Base-by-base conservation (phyloP, 2,888 invertebrate species). In the Clivina fossor region DNA sequence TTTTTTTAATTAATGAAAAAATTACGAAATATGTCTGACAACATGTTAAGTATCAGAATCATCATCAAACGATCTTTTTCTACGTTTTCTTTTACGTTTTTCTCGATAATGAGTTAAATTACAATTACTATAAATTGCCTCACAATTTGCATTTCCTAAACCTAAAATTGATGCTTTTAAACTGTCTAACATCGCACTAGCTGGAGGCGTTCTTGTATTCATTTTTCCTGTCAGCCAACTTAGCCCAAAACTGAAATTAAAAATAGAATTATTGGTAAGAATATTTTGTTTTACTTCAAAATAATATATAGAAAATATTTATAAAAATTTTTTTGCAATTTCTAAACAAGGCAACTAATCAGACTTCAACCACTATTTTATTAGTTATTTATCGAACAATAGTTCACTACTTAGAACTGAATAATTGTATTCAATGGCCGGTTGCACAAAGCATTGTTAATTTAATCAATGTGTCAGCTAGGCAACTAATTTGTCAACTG, bases 191-290 rank as follows among this genome's bases (percentile, higher is more conserved):
- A 77, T 80, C 56, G 78, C 74, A 46, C 77, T 73, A 65, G 76
- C 74, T 8, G 72, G 68, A 22, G 73, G 66, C 40, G 70, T 60
- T 57, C 65, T 68, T 53, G 67, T 68, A 13, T 73, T 61, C 30
- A 80, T 62, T 61, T 74, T 74, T 1, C 86, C 83, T 0, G 85
- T 83, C 4, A 84, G 70, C 87, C 88, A 89, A 57, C 87, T 86
- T 72, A 88, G 81, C n/a, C 86, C 88, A 58, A 86, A 78, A 67
- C 88, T 88, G 72, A n/a, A 72, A 73, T 62, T 58, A 58, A 46
- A 20, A 50, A 38, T 13, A 11, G 22, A 37, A 43, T 13, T 53
- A 30, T 35, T 9, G n/a, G n/a, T n/a, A n/a, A n/a, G n/a, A 44
- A 5, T 7, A 26, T 7, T 2, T 35, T 35, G 13, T 35, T 35